Evolutionary conservation across 2,888 invertebrate genomes (phyloP), one percentile per base, ranked within the genome.

Genomic region (Drosophila neutralis): DNA sequence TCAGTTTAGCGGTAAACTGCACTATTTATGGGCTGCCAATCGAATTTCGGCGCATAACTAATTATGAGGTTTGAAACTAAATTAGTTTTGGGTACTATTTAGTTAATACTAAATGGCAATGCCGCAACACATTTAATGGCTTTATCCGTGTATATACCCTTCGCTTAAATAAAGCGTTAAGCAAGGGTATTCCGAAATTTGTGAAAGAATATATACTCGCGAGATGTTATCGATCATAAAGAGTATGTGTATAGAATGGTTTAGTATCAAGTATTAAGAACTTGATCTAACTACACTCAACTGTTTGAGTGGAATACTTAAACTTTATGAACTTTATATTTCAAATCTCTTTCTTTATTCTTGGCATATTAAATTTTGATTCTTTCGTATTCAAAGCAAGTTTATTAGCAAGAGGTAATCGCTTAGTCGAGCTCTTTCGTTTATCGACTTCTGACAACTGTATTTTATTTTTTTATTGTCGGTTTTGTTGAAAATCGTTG

Each of bases 41-140:
- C 69, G 89, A 83, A 76, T 89, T 87, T 74, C 62, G 71, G 60
- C 66, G 72, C 82, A 89, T 89, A 86, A 87, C 88, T 82, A 85
- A 86, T 89, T 87, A 82, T 84, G 85, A 80, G 89, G 89, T 82
- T 69, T 42, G 57, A 48, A 69, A 67, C 71, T 58, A 87, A 89
- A 78, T 87, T 82, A 80, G 87, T 83, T 89, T 76, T 53, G 58
- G 27, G 45, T 21, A 15, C 40, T 53, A 52, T 49, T 56, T 51
- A 51, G 61, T 87, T 87, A 83, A 84, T 83, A 61, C 70, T 62
- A 76, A 86, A 68, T 65, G 66, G 56, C 72, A 64, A 63, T 29
- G 56, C 79, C 70, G 10, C 69, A 57, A 63, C 40, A 70, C 53
- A 74, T 74, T 74, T 78, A 53, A 73, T 64, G 54, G 73, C 27